Evolutionary conservation across 2,888 invertebrate species (phyloP), one percentile per base, ranked within the genome.

Genomic region (Isotomurus palustris): DNA sequence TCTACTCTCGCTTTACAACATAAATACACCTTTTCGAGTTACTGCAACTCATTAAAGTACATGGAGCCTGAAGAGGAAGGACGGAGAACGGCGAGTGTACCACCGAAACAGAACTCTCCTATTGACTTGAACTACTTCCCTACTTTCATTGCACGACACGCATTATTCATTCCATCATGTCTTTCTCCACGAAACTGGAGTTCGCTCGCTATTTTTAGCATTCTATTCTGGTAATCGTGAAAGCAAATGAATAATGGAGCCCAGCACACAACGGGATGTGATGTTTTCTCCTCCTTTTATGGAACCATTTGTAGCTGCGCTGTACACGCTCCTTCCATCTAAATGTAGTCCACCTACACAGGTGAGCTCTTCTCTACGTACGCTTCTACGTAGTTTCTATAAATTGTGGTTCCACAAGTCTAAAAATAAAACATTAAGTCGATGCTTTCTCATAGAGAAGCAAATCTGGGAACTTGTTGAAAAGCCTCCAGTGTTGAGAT

Each of bases 21-120:
- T 38, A 8, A 17, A 38, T 14, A 17, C 8, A 38, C n/a, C 19
- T 19, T 5, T 19, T 38, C n/a, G 14, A n/a, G n/a, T 14, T 38
- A 5, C 38, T n/a, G 38, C 17, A 38, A 38, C 38, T 17, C 19
- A 14, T 32, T 10, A 10, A 38, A 14, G 38, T n/a, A 38, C n/a
- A 8, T 17, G 38, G 38, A 38, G n/a, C 12, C 21, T 17, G 22
- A 24, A 22, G 24, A 38, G 14, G 24, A 38, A 17, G 35, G 8
- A 19, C 27, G 5, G 38, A 35, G 27, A 40, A 22, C n/a, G 25
- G 38, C 12, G 40, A 25, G 50, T n/a, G n/a, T n/a, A n/a, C n/a
- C n/a, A n/a, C 50, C 36, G 25, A 50, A 50, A 50, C 40, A 50
- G 50, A 50, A 32, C 50, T 10, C n/a, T n/a, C n/a, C n/a, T 14